Base-by-base conservation (phyloP, 2,797 vertebrate genomes). In the Lutjanus campechanus region DNA sequence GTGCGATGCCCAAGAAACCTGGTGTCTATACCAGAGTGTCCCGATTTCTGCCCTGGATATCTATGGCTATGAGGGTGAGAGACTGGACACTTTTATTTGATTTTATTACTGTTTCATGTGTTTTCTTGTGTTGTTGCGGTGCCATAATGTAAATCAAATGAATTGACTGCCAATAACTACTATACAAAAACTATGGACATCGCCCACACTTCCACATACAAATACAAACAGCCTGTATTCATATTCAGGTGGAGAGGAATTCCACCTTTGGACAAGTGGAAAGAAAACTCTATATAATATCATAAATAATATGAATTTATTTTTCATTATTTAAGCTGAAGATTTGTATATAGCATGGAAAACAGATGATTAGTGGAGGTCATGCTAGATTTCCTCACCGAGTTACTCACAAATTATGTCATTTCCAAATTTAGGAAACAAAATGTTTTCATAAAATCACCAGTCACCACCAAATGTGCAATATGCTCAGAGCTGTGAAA, bases 11-110 rank as follows among this genome's bases (percentile, higher is more conserved):
- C 55, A 96, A 97, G 88, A 97, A 98, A 77, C 97, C 97, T 0
- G 97, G 97, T 0, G 97, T 98, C 58, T 98, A 98, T 87, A 97
- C 97, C 46, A 95, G 96, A 85, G 97, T 98, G 70, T 95, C 94
- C 22, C 93, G 96, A 59, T 98, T 97, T 91, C 95, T 97, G 68
- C 96, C 96, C 66, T 98, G 97, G 97, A 96, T 98, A 85, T 96
- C 96, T 77, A 95, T 96, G 12, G 96, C 96, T 85, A 97, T 98
- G 95, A 96, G 97, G 95, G 97, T 98, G 78, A 95, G 93, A 73
- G 36, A 44, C 60, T 43, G 36, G 5, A n/a, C 15, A 10, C 22
- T 41, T n/a, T 16, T 43, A 22, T 41, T 40, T 47, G 8, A 40
- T 11, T 44, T 1, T 41, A 22, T 56, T 16, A 13, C 16, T 40